These are phyloP conservation scores for Phaetusa simplex DNA, from an alignment of 2,113 vertebrate species.

Conservation along the genomic window DNA sequence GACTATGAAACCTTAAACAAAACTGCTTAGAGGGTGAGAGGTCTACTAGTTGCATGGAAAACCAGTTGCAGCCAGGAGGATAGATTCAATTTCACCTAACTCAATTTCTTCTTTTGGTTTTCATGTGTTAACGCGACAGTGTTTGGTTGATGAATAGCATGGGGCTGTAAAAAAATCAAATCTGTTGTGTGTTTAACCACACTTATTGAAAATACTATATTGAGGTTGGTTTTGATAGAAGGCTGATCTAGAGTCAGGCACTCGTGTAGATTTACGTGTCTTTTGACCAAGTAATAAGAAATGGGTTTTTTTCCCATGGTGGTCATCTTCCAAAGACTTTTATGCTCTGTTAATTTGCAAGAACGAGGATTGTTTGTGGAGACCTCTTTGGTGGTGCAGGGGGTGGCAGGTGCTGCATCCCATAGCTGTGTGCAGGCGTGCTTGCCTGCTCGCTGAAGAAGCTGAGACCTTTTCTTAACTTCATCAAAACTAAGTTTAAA, in stretches of 20 bases:
- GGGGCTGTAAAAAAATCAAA: neutral
- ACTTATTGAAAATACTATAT: neutral
- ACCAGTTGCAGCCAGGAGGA: neutral
- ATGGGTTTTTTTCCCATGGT: neutral
- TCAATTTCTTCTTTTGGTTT: neutral
- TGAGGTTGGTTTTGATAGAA: neutral
- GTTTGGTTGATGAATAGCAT: neutral
- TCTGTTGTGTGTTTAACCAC: neutral
- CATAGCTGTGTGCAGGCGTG: neutral
- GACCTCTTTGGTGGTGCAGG: neutral
- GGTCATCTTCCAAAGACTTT: neutral
- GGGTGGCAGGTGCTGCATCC: neutral
- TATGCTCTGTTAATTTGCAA: neutral
- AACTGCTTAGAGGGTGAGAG: neutral
- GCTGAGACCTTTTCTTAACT: neutral
- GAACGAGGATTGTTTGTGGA: neutral
- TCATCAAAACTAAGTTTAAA: neutral
- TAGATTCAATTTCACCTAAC: neutral
- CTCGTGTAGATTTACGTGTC: rapidly evolving
- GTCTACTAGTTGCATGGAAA: neutral
- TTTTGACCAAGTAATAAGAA: neutral
- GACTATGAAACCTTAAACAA: neutral
- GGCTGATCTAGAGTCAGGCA: neutral
- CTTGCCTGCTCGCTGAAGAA: neutral
- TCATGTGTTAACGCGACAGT: neutral